Percentiles rank a stretch among this genome's conserved stretches.
Conservation (phyloP, 2,113 vertebrate species). For the Dromas ardeola region DNA sequence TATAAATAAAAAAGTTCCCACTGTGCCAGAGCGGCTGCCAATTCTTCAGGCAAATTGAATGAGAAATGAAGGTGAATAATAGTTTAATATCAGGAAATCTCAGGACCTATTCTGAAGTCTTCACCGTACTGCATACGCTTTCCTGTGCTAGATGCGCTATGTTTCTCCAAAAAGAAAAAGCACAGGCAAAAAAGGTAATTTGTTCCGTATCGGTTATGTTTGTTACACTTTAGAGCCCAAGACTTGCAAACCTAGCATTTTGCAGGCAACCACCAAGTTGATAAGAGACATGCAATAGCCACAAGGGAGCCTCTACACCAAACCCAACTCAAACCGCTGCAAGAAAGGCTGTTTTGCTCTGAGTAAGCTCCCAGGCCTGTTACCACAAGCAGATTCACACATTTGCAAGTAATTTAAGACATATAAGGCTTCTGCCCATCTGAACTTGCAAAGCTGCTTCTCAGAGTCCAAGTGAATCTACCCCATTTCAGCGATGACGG, state of each 20-base stretch:
- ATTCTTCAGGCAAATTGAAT: background rate
- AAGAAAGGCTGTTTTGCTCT: background rate
- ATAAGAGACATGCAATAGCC: background rate
- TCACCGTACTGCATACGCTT: background rate
- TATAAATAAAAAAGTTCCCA: background rate
- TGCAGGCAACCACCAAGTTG: background rate
- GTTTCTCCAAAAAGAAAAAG: background rate
- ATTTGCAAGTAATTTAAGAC: background rate
- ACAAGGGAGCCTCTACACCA: background rate
- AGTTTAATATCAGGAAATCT: background rate
- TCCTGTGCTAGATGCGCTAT: background rate
- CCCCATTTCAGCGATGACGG: fast-evolving
- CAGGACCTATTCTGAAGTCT: background rate
- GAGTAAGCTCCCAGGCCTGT: background rate
- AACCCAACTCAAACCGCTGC: background rate
- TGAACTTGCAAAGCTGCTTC: background rate
- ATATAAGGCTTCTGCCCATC: background rate
- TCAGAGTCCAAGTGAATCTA: background rate
- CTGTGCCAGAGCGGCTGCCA: background rate
- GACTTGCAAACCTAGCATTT: background rate
- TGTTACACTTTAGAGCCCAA: background rate
- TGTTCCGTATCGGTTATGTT: background rate
- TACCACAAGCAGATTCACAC: background rate
- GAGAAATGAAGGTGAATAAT: background rate
- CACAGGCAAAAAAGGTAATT: background rate